phyloP scores from a whole-genome alignment of 1,140 invertebrate species.

The Reticulitermes speratus region DNA sequence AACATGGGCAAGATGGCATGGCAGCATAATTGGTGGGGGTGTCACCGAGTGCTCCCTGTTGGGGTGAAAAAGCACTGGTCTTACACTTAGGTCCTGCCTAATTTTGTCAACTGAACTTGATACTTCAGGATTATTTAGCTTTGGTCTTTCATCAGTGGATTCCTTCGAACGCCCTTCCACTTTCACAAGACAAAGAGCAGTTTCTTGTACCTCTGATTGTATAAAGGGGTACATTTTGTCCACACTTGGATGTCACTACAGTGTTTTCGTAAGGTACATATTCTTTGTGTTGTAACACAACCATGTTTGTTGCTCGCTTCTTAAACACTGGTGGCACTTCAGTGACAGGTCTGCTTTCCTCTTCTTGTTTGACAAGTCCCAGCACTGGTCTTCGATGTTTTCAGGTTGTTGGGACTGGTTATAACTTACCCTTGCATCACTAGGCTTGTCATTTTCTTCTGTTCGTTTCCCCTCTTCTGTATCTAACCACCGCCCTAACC shows the following conservation, averaged over 20 bases:
- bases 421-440: neutral
- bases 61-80: neutral
- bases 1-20: neutral
- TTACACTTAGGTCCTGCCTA: neutral
- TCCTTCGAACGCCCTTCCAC: neutral
- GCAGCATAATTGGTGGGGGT: slow-evolving; percentile 5
- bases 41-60: slow-evolving; percentile 12
- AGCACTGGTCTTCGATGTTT: slow-evolving; percentile 16
- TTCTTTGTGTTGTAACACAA: neutral
- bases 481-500: slow-evolving; percentile 47
- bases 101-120: slow-evolving; percentile 26
- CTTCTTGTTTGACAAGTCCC: slow-evolving; percentile 32
- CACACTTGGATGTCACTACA: neutral
- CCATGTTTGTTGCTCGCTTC: slow-evolving; percentile 14
- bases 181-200: slow-evolving; percentile 42
- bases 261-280: neutral
- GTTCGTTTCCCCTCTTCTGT: slow-evolving; percentile 51
- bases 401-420: neutral
- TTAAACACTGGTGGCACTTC: slow-evolving; percentile 1
- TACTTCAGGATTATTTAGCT: slow-evolving; percentile 13
- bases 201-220: slow-evolving; percentile 37
- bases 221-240: neutral
- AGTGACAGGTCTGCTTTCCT: slow-evolving; percentile 19
- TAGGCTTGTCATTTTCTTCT: neutral
- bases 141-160: neutral